These are phyloP conservation scores for Megaleporinus macrocephalus DNA, from an alignment of 2,113 vertebrate genomes.

Conservation along the genomic window DNA sequence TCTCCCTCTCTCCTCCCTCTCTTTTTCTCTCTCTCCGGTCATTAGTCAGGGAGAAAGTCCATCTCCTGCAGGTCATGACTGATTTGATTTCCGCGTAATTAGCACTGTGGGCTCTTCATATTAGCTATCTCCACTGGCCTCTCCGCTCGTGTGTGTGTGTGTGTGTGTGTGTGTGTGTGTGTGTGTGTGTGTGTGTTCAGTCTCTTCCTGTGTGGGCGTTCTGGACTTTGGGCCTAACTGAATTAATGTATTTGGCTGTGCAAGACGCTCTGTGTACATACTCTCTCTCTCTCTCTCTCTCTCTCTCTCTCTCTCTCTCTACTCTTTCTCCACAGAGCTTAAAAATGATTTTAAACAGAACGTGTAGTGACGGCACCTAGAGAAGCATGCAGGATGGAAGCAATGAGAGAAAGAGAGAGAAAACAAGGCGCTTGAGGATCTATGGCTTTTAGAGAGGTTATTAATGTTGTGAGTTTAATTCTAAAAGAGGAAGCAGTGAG, in stretches of 20 bases:
- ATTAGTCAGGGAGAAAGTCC: slow-evolving; percentile 7
- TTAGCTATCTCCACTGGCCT: background rate
- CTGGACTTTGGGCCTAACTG: slow-evolving; percentile 53
- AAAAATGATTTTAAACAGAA: slow-evolving; percentile 61
- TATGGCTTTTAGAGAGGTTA: background rate
- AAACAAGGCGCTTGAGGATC: background rate
- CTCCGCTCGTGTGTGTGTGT: background rate
- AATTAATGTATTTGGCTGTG: slow-evolving; percentile 59
- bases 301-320: slow-evolving; percentile 2
- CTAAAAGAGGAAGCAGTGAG: slow-evolving; percentile 12
- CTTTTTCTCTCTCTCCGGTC: background rate
- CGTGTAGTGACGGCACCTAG: slow-evolving; percentile 46
- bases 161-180: slow-evolving; percentile 27
- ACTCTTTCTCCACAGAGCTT: background rate
- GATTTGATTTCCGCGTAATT: slow-evolving; percentile 49
- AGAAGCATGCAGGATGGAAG: slow-evolving; percentile 3
- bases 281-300: slow-evolving; percentile 1
- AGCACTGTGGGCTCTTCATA: slow-evolving; percentile 14
- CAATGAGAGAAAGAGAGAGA: background rate
- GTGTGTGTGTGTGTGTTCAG: background rate
- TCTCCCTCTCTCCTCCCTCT: background rate
- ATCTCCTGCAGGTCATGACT: slow-evolving; percentile 39
- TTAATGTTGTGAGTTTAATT: slow-evolving; percentile 25
- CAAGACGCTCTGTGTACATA: background rate
- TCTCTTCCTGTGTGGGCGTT: background rate